Base-by-base conservation (phyloP, 2,888 invertebrate species). In the Synergus laeviventris region DNA sequence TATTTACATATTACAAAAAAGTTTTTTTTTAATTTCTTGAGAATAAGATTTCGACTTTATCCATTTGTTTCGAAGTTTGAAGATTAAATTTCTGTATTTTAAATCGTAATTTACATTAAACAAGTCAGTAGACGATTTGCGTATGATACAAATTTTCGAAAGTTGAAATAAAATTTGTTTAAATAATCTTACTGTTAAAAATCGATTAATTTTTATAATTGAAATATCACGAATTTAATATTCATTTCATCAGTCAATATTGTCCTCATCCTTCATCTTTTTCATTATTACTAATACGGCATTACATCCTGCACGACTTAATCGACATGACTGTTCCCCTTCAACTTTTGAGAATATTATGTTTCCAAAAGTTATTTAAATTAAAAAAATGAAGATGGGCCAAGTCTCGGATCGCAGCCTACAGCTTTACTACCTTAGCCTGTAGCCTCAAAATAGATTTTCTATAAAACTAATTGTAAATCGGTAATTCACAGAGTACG, bases 371-470 rank as follows among this genome's bases (percentile, higher is more conserved):
- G 59, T 70, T 74, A 18, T 56, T 36, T 36, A 64, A 16, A 24
- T 21, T 45, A 42, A n/a, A 39, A 56, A 86, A 84, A 82, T 80
- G 80, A 84, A 76, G 81, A 83, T 78, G 81, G 83, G 78, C 78
- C 75, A 77, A 81, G 76, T 81, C 78, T 81, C 85, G 84, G 85
- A 87, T 87, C 85, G 85, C 86, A 87, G 88, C 88, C 87, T 89
- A 88, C 87, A 89, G 88, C 90, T 90, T 77, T 90, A 90, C 89
- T 87, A 90, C 90, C 90, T 89, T 90, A 90, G 91, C 91, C 91
- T 91, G 91, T 89, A 91, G 90, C 90, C 91, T 90, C 90, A 89
- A 88, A 81, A 86, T 89, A 89, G 87, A 87, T 86, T 87, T 86
- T 89, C 82, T 84, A 77, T 86, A 54, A 54, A 18, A 54, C 54